Percentiles rank a stretch among this genome's conserved stretches.
Evolutionary conservation across 2,888 invertebrate genomes (phyloP).

Genomic region (Argyra leucocephala): DNA sequence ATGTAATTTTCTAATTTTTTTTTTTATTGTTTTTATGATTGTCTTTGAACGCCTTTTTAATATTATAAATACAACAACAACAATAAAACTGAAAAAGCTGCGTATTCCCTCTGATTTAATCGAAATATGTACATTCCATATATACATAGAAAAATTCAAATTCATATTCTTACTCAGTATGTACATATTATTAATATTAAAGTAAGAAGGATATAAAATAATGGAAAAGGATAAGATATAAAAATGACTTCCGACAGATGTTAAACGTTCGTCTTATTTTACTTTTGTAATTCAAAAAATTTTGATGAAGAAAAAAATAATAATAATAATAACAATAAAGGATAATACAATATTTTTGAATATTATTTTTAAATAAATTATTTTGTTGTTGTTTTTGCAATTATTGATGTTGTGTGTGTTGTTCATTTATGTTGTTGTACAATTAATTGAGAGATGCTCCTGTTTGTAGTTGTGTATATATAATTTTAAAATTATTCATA

Average conservation of each 20-base stretch:
- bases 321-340: no score
- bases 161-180: no score
- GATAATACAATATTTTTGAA: background rate
- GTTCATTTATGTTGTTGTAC: no score
- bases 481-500: no score
- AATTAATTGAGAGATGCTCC: no score
- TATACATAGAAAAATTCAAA: background rate
- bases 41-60: background rate
- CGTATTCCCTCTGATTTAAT: background rate
- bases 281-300: background rate
- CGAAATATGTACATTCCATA: no score
- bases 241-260: constrained; percentile 30
- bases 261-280: constrained; percentile 18
- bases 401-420: no score
- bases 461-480: no score
- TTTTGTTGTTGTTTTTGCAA: background rate
- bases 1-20: constrained; percentile 28
- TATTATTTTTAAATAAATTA: background rate
- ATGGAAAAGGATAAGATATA: background rate
- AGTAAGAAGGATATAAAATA: background rate
- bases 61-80: no score
- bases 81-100: no score
- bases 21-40: constrained; percentile 2
- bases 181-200: no score
- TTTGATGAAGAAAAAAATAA: background rate